phyloP scores from a whole-genome alignment of 2,113 vertebrate species.

The Phrynosoma blainvillii region DNA sequence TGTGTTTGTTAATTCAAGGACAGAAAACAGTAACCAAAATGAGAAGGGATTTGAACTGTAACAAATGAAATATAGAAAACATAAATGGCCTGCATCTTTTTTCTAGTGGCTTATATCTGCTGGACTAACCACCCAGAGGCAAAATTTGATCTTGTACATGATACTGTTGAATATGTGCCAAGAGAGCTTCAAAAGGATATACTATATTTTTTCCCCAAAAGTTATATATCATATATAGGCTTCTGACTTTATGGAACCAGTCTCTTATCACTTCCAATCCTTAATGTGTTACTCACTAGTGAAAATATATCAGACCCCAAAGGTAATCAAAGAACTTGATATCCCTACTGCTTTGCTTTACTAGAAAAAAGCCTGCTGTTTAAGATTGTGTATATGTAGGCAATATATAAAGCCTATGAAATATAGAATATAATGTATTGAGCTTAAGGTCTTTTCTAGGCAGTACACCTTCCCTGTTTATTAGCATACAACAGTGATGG shows the following conservation, averaged over 20 bases:
- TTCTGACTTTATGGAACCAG: background rate
- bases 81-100: background rate
- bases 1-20: background rate
- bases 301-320: background rate
- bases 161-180: background rate
- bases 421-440: background rate
- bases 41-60: background rate
- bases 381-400: background rate
- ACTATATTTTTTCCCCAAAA: background rate
- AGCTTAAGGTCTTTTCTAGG: background rate
- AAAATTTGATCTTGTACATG: background rate
- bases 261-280: background rate
- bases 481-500: background rate
- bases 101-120: background rate
- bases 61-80: background rate
- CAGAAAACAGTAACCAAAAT: background rate
- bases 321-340: background rate
- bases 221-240: background rate
- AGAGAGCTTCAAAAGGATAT: background rate
- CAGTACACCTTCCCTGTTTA: background rate
- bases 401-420: background rate
- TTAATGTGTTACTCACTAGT: background rate
- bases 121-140: background rate
- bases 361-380: background rate
- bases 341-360: background rate